Evolutionary conservation across 2,797 vertebrate species (phyloP).

Genomic region (Enteromius treurensis): DNA sequence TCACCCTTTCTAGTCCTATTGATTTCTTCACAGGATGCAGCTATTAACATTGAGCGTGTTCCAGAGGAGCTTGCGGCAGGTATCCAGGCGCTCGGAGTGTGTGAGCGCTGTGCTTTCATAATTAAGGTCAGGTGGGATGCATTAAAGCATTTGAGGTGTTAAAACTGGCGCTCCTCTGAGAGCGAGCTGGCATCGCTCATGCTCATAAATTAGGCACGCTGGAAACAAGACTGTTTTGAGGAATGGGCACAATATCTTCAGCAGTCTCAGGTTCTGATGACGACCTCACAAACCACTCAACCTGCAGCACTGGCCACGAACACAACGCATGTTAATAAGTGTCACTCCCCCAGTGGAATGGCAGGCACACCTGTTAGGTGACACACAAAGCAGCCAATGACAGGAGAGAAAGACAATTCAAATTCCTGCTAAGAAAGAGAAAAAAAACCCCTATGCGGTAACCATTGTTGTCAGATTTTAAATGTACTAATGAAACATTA

Average conservation of each 20-base stretch:
- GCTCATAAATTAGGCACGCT: constrained; percentile 81
- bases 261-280: constrained; percentile 56
- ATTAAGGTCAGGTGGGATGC: constrained; percentile 87
- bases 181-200: constrained; percentile 79
- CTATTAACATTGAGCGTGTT: constrained; percentile 80
- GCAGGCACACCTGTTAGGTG: constrained; percentile 69
- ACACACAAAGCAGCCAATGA: constrained; percentile 57
- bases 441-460: neutral
- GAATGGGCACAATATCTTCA: constrained; percentile 53
- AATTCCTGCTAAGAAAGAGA: constrained; percentile 7
- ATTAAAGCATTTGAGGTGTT: constrained; percentile 87
- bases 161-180: constrained; percentile 82
- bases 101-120: constrained; percentile 78
- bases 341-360: neutral
- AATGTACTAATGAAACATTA: neutral
- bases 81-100: constrained; percentile 73
- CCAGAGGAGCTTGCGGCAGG: constrained; percentile 76
- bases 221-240: constrained; percentile 50
- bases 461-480: neutral
- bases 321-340: constrained; percentile 33
- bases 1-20: constrained; percentile 83
- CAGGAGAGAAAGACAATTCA: constrained; percentile 41
- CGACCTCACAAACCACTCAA: constrained; percentile 40
- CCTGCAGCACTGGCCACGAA: neutral
- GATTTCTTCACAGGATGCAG: constrained; percentile 84